Evolutionary conservation across 1,140 invertebrate species (phyloP).

Genomic region (Anadara kagoshimensis): DNA sequence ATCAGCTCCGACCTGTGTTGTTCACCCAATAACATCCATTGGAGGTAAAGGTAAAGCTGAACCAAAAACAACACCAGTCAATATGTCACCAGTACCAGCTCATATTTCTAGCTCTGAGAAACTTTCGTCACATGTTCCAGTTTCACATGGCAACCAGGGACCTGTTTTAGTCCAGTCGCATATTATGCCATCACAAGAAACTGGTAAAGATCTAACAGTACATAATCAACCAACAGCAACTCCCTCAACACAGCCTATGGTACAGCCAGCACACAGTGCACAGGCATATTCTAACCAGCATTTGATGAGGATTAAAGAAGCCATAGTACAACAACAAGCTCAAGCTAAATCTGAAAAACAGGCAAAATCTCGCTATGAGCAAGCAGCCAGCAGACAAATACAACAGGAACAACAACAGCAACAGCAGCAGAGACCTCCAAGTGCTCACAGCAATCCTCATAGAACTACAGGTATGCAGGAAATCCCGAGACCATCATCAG

Average conservation of each 20-base stretch:
- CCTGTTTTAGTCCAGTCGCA: slow-evolving; percentile 17
- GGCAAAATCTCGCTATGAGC: not conserved
- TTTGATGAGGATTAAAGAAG: too few relatives aligned
- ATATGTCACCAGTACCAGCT: too few relatives aligned
- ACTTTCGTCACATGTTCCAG: too few relatives aligned
- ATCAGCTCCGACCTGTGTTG: slow-evolving; percentile 39
- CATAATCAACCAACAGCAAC: too few relatives aligned
- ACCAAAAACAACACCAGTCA: not conserved
- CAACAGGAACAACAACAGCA: slow-evolving; percentile 40
- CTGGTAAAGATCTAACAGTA: slow-evolving; percentile 12
- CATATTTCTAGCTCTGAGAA: too few relatives aligned
- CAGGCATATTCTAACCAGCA: too few relatives aligned
- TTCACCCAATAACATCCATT: slow-evolving; percentile 38
- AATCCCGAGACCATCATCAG: slow-evolving; percentile 1
- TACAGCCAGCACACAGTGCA: too few relatives aligned
- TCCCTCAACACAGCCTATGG: too few relatives aligned
- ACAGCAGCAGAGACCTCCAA: slow-evolving; percentile 50
- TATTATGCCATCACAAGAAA: slow-evolving; percentile 16
- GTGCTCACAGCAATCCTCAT: slow-evolving; percentile 46
- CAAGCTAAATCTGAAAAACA: slow-evolving; percentile 23
- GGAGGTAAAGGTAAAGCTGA: slow-evolving; percentile 13
- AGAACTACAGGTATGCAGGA: slow-evolving; percentile 15
- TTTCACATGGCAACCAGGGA: too few relatives aligned
- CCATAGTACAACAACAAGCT: too few relatives aligned
- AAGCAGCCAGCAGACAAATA: too few relatives aligned